Percentiles rank a stretch among this genome's conserved stretches.
Evolutionary conservation across 2,113 vertebrate genomes (phyloP).

Genomic region (Psilopogon haemacephalus): DNA sequence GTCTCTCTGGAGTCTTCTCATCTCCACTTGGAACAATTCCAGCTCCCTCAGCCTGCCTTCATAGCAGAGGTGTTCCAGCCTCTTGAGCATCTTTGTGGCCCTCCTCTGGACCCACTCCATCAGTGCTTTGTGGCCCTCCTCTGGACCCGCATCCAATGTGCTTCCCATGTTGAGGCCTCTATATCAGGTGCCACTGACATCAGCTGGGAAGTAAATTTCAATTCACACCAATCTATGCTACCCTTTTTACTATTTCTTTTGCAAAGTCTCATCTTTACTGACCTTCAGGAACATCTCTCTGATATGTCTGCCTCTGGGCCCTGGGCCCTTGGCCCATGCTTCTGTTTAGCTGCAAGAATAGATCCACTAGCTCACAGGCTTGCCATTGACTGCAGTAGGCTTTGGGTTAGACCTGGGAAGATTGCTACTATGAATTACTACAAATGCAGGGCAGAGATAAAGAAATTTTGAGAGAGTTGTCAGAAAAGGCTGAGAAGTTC

Average conservation of each 20-base stretch:
- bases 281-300: neutral
- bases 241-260: fast-evolving
- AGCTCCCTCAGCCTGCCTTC: too few species aligned
- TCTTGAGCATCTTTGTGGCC: too few species aligned
- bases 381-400: neutral
- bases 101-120: too few species aligned
- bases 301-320: fast-evolving
- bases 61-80: too few species aligned
- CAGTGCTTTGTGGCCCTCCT: too few species aligned
- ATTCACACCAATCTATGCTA: neutral
- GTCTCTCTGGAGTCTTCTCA: too few species aligned
- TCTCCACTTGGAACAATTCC: too few species aligned
- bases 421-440: neutral
- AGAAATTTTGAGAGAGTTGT: neutral
- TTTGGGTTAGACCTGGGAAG: neutral
- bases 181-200: neutral
- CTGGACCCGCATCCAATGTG: too few species aligned
- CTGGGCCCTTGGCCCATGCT: neutral
- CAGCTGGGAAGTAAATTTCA: neutral
- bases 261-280: neutral
- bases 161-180: too few species aligned
- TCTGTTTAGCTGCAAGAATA: neutral
- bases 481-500: neutral
- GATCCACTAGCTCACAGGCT: neutral
- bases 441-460: neutral